A percentile compares a stretch with the other conserved stretches of the same genome.
These are phyloP conservation scores for Microtus richardsoni DNA, from an alignment of 2,113 vertebrate species.

Conservation along the genomic window DNA sequence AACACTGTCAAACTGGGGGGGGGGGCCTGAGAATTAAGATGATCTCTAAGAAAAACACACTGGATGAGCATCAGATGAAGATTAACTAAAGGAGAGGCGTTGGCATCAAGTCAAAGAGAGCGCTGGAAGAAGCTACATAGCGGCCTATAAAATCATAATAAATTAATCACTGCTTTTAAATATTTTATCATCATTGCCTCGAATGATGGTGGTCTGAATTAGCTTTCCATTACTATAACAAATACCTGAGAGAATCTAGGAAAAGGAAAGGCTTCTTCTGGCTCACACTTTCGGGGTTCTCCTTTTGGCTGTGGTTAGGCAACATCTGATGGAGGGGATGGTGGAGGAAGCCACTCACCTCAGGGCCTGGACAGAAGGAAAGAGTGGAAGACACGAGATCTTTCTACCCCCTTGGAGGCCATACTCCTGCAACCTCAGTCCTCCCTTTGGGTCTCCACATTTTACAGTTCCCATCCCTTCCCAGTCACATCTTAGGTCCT, in stretches of 20 bases:
- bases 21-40: slow-evolving; percentile 49
- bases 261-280: neutral
- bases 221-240: neutral
- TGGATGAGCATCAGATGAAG: slow-evolving; percentile 65
- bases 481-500: neutral
- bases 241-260: neutral
- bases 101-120: slow-evolving; percentile 25
- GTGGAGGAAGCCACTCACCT: neutral
- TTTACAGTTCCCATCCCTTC: neutral
- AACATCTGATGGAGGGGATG: neutral
- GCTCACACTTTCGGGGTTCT: neutral
- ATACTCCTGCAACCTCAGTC: too few species aligned
- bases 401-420: neutral
- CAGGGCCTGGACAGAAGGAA: too few species aligned
- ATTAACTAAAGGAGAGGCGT: slow-evolving; percentile 54
- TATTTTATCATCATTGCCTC: slow-evolving; percentile 63
- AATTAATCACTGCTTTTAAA: slow-evolving; percentile 75
- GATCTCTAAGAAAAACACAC: slow-evolving; percentile 57
- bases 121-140: slow-evolving; percentile 32
- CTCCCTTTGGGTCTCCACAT: too few species aligned
- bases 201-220: neutral
- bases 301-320: neutral
- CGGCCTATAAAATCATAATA: slow-evolving; percentile 54
- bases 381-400: neutral
- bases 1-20: slow-evolving; percentile 53